phyloP scores from a whole-genome alignment of 2,888 invertebrate genomes.

The Eledona agricola region DNA sequence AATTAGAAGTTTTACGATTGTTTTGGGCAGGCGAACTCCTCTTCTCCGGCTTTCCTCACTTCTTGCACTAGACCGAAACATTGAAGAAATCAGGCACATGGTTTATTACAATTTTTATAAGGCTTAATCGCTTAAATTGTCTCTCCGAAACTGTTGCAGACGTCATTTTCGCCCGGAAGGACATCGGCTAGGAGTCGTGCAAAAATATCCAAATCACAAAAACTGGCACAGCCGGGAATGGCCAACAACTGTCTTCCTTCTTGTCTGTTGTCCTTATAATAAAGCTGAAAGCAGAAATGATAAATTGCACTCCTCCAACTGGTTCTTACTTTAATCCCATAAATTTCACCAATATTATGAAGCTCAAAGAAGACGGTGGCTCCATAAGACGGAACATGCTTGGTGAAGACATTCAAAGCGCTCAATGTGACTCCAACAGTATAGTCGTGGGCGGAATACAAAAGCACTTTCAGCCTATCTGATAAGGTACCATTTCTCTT shows the following conservation, averaged over 20 bases:
- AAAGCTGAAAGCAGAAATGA: constrained; percentile 5
- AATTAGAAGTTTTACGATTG: constrained; percentile 31
- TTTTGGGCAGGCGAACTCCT: no score
- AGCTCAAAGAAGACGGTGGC: constrained; percentile 52
- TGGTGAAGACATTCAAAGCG: constrained; percentile 45
- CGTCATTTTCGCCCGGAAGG: constrained; percentile 5
- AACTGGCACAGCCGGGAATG: constrained; percentile 13
- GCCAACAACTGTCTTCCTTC: background rate
- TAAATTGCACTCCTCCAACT: constrained; percentile 26
- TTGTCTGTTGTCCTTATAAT: constrained; percentile 6
- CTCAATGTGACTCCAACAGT: constrained; percentile 53
- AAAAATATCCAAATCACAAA: constrained; percentile 6
- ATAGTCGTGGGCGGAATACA: constrained; percentile 57
- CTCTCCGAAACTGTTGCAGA: background rate
- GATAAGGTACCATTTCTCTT: constrained; percentile 45
- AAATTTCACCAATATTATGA: constrained; percentile 43
- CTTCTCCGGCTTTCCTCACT: no score
- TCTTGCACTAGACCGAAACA: no score
- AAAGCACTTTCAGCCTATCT: constrained; percentile 49
- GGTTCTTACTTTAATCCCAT: constrained; percentile 39
- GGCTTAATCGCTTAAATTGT: no score
- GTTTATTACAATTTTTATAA: no score
- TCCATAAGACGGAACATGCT: constrained; percentile 53
- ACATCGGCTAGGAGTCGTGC: constrained; percentile 1
- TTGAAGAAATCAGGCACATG: no score